phyloP scores from a whole-genome alignment of 1,140 invertebrate genomes.

The Bathynomus jamesi region DNA sequence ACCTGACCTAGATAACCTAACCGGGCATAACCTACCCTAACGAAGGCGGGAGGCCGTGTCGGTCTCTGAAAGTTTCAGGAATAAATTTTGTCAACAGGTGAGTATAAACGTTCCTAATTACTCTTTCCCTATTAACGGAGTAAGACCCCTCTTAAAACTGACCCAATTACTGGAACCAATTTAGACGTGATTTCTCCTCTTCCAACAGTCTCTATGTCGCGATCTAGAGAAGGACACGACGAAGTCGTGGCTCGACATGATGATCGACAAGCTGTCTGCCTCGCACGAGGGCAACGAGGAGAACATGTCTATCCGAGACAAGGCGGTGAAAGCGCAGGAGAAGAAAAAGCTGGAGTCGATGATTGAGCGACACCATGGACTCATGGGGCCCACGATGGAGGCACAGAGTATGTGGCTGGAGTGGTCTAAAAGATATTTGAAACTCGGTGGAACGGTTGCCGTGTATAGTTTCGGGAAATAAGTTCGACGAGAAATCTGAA shows the following conservation, averaged over 20 bases:
- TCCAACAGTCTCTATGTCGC: conserved; percentile 37
- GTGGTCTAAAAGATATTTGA: too few relatives aligned
- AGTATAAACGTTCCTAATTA: not conserved
- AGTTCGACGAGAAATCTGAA: too few relatives aligned
- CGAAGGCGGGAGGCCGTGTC: too few relatives aligned
- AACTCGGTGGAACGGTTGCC: too few relatives aligned
- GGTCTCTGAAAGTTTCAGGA: too few relatives aligned
- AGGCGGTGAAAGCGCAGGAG: conserved; percentile 34
- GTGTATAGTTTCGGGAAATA: too few relatives aligned
- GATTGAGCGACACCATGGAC: conserved; percentile 33
- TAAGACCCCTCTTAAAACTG: too few relatives aligned
- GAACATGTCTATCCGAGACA: conserved; percentile 28
- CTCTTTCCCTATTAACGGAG: not conserved
- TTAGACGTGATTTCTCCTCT: too few relatives aligned
- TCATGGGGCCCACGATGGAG: conserved; percentile 37
- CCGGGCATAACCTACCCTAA: too few relatives aligned
- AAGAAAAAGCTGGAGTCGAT: conserved; percentile 36
- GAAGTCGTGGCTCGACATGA: conserved; percentile 38
- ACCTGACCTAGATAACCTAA: too few relatives aligned
- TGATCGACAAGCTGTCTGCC: conserved; percentile 34
- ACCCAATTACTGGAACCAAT: too few relatives aligned
- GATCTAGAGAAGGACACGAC: conserved; percentile 37
- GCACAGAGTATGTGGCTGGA: conserved; percentile 34
- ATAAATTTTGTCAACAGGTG: too few relatives aligned
- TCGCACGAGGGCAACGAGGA: conserved; percentile 32